Percentiles rank a stretch among this genome's conserved stretches.
Evolutionary conservation across 2,888 invertebrate species (phyloP).

Genomic region (Teleogryllus oceanicus): DNA sequence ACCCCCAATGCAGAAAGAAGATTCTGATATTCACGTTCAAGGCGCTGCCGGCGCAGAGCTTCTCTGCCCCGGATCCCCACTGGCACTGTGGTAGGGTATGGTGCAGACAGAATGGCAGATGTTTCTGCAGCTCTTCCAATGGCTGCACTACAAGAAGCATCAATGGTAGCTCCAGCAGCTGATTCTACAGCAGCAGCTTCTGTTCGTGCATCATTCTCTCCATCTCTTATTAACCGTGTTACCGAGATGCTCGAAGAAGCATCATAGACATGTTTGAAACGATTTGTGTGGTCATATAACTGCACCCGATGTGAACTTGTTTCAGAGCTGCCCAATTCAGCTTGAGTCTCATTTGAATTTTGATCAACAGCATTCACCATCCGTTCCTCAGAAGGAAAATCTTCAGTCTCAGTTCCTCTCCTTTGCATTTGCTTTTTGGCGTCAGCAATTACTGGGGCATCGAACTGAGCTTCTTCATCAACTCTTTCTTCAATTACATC

Average conservation of each 20-base stretch:
- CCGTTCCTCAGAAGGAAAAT: too few species aligned
- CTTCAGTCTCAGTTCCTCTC: too few species aligned
- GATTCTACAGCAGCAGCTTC: not conserved
- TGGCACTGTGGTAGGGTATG: not conserved
- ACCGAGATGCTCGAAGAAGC: not conserved
- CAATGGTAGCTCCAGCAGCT: too few species aligned
- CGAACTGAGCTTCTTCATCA: not conserved
- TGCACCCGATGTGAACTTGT: not conserved
- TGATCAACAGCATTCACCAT: too few species aligned
- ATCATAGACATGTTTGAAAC: not conserved
- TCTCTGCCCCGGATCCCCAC: not conserved
- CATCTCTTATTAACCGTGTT: not conserved
- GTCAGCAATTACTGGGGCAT: too few species aligned
- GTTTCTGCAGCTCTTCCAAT: not conserved
- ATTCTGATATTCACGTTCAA: not conserved
- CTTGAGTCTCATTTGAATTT: too few species aligned
- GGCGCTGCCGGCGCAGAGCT: not conserved
- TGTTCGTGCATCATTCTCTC: not conserved
- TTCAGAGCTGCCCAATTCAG: too few species aligned
- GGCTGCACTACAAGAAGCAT: too few species aligned
- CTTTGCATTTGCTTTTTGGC: too few species aligned
- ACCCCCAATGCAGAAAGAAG: not conserved
- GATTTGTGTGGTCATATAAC: not conserved
- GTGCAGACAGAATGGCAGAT: not conserved
- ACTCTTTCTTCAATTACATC: not conserved